Evolutionary conservation across 2,797 vertebrate genomes (phyloP).

Genomic region (Hippoglossus hippoglossus): DNA sequence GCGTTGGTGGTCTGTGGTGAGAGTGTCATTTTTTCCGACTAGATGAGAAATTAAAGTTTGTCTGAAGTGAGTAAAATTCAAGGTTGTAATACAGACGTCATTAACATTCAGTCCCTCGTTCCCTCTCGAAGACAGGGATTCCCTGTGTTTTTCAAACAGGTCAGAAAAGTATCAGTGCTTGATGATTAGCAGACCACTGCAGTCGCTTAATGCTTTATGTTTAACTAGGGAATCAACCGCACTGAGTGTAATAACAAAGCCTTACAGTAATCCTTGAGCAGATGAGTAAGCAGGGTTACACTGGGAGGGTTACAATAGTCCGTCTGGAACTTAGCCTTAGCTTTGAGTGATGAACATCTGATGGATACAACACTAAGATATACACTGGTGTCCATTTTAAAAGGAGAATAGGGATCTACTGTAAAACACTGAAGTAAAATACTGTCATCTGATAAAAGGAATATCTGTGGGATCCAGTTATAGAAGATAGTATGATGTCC

Average conservation of each 20-base stretch:
- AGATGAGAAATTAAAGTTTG: conserved; percentile 42
- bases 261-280: conserved; percentile 30
- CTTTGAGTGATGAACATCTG: conserved; percentile 26
- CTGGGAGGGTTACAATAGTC: conserved; percentile 24
- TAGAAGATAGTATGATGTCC: not conserved
- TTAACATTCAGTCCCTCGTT: conserved; percentile 33
- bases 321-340: conserved; percentile 23
- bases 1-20: conserved; percentile 58
- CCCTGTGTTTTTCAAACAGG: conserved; percentile 27
- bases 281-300: conserved; percentile 42
- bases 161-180: conserved; percentile 36
- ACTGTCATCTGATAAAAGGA: conserved; percentile 25
- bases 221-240: conserved; percentile 41
- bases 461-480: conserved; percentile 7
- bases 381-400: conserved; percentile 27
- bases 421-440: conserved; percentile 23
- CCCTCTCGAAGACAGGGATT: conserved; percentile 31
- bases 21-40: conserved; percentile 38
- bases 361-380: conserved; percentile 27
- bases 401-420: conserved; percentile 18
- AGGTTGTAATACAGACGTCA: conserved; percentile 30
- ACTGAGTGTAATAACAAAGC: conserved; percentile 49
- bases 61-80: conserved; percentile 47
- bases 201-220: conserved; percentile 47
- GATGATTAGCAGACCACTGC: conserved; percentile 57